Base-by-base conservation (phyloP, 1,140 invertebrate genomes). In the Steinernema khuongi region DNA sequence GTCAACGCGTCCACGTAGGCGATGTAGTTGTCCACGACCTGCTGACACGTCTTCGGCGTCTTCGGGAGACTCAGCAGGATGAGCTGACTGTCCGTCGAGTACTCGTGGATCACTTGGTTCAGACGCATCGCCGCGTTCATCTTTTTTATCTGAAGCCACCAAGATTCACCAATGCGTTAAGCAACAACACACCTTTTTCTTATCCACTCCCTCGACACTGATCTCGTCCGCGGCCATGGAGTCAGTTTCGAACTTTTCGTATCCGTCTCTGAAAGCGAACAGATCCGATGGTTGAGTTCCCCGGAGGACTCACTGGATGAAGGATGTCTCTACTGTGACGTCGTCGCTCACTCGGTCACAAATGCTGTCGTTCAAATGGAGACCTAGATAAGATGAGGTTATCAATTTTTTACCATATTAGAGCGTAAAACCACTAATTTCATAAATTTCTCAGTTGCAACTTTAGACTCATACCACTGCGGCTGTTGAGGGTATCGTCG, bases 51-150 rank as follows among this genome's bases (percentile, higher is more conserved):
- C 73, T 91, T 91, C 28, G 96, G 96, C 71, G 95, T 94, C 79
- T 94, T 93, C 67, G 96, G 96, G 82, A 99, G 89, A 89, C 98
- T 99, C 76, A 99, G 89, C 80, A 99, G 95, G 74, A 99, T 95
- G 79, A 99, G 89, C 88, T 97, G 93, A 86, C 96, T 93, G 86
- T 96, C 93, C 85, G 95, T 92, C 74, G 94, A 97, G 87, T 95
- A 94, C 83, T 94, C 93, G 73, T 94, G 91, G 85, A 99, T 97
- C 68, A 96, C 93, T 88, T 98, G 94, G 86, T 99, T 99, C 75
- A 99, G 88, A 88, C 95, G 94, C 31, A 99, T 92, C 44, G 96
- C 96, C 32, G 96, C 98, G 88, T 99, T 95, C 96, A 99, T 98
- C 79, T 96, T 84, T 74, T 85, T 75, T 17, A 85, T 74, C 79